Percentiles rank a stretch among this genome's conserved stretches.
phyloP scores from a whole-genome alignment of 2,888 invertebrate species.

The Trachelus iudaicus region DNA sequence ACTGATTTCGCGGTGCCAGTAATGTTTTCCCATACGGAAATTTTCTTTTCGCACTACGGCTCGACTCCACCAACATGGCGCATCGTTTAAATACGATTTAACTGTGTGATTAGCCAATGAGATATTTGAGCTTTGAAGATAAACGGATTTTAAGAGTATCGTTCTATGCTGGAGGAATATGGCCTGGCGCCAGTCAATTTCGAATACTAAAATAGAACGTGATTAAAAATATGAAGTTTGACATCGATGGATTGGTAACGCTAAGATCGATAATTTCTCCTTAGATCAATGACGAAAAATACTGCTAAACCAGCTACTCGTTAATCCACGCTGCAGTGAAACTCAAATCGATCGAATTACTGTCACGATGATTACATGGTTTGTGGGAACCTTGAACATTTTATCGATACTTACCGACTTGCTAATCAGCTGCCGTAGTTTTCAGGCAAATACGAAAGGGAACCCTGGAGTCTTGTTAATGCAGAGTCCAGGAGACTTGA shows the following conservation, averaged over 20 bases:
- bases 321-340: not conserved
- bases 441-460: not conserved
- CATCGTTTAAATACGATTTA: no score
- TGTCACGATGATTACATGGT: not conserved
- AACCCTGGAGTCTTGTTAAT: not conserved
- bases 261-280: not conserved
- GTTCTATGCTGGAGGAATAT: no score
- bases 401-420: not conserved
- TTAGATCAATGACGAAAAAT: not conserved
- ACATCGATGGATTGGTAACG: not conserved
- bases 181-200: no score
- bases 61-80: no score
- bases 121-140: no score
- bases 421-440: not conserved
- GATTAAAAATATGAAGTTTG: not conserved
- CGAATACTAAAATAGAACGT: not conserved
- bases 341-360: not conserved
- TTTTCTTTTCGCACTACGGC: not conserved
- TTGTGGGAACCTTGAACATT: not conserved
- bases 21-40: no score
- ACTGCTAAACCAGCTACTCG: not conserved
- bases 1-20: no score
- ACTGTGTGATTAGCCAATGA: no score
- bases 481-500: not conserved
- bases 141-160: no score